These are phyloP conservation scores for Anthonomus grandis DNA, from an alignment of 1,140 invertebrate species.

Conservation along the genomic window DNA sequence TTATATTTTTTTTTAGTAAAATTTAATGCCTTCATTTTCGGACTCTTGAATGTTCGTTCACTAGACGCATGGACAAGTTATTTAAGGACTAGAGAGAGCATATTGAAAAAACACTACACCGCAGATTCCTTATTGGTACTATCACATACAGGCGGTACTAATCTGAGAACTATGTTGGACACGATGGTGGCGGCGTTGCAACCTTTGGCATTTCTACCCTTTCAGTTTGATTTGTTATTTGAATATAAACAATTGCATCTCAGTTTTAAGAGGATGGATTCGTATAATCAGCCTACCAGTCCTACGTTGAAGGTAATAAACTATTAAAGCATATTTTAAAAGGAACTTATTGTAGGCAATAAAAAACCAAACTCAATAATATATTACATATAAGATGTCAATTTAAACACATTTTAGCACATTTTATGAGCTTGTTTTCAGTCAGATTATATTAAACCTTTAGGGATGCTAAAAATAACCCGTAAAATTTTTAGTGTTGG, in stretches of 20 bases:
- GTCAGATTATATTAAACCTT: no score
- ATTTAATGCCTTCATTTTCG: slow-evolving; percentile 87
- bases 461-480: no score
- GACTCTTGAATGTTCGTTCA: slow-evolving; percentile 76
- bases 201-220: slow-evolving; percentile 71
- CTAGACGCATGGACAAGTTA: slow-evolving; percentile 84
- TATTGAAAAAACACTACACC: slow-evolving; percentile 78
- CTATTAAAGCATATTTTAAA: no score
- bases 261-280: slow-evolving; percentile 67
- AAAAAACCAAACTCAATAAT: no score
- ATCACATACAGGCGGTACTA: slow-evolving; percentile 61
- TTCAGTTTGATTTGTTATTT: slow-evolving; percentile 77
- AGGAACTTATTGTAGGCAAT: no score
- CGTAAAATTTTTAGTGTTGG: no score
- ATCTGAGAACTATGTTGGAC: slow-evolving; percentile 65
- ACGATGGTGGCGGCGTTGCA: slow-evolving; percentile 69
- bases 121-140: slow-evolving; percentile 67
- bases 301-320: slow-evolving; percentile 45
- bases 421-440: no score
- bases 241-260: slow-evolving; percentile 73
- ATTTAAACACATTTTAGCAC: no score
- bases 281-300: slow-evolving; percentile 43
- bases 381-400: no score
- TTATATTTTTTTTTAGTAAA: slow-evolving; percentile 55
- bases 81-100: slow-evolving; percentile 73